Evolutionary conservation across 2,797 vertebrate genomes (phyloP).

Genomic region (Enteromius paludinosus): DNA sequence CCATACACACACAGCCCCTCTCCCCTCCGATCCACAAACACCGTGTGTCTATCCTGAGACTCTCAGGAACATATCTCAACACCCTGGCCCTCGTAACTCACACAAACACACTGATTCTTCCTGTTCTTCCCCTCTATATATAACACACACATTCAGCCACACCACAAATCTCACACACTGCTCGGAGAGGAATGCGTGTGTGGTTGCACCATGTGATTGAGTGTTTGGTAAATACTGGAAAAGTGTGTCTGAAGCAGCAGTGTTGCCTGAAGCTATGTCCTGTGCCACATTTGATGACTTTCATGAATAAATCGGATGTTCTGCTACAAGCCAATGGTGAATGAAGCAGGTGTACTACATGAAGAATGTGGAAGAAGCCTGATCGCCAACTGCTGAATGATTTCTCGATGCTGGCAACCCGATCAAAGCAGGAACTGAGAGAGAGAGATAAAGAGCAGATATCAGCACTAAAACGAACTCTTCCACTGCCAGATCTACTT

Average conservation of each 20-base stretch:
- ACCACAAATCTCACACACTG: slow-evolving; percentile 48
- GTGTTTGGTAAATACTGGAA: slow-evolving; percentile 44
- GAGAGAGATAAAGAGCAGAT: slow-evolving; percentile 2
- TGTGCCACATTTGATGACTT: not conserved
- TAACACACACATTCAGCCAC: slow-evolving; percentile 58
- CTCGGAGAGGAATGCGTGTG: slow-evolving; percentile 15
- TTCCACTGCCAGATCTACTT: slow-evolving; percentile 3
- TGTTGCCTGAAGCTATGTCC: slow-evolving; percentile 16
- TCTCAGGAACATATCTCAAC: slow-evolving; percentile 67
- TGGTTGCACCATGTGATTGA: slow-evolving; percentile 37
- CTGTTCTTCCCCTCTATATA: slow-evolving; percentile 27
- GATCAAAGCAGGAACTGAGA: not conserved
- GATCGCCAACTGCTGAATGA: not conserved
- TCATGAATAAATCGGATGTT: not conserved
- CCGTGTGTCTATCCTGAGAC: slow-evolving; percentile 78
- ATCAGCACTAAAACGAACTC: not conserved
- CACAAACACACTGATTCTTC: slow-evolving; percentile 37
- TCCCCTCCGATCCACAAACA: slow-evolving; percentile 77
- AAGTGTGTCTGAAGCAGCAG: slow-evolving; percentile 5
- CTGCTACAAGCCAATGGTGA: not conserved
- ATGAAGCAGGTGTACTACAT: slow-evolving; percentile 30
- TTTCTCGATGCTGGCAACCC: not conserved
- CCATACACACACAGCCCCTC: slow-evolving; percentile 67
- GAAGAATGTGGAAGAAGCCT: not conserved
- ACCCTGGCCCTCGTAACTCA: slow-evolving; percentile 17